A percentile compares a stretch with the other conserved stretches of the same genome.
Evolutionary conservation across 2,797 vertebrate species (phyloP).

Genomic region (Trichosurus vulpecula): DNA sequence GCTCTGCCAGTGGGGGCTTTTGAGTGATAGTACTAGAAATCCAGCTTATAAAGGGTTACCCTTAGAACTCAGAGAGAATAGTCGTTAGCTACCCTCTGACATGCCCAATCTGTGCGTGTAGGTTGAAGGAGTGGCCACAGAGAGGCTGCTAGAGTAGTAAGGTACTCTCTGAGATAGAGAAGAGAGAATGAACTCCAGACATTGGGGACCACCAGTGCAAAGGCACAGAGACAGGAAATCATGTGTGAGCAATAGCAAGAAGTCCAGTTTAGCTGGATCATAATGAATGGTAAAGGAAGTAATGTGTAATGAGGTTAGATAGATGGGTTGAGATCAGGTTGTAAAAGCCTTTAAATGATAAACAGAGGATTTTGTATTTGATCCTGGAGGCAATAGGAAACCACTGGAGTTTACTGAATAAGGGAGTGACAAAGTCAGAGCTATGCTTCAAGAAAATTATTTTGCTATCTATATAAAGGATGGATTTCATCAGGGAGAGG

Average conservation of each 20-base stretch:
- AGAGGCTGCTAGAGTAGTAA: not conserved
- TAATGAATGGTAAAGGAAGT: not conserved
- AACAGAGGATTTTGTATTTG: not conserved
- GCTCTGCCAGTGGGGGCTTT: not conserved
- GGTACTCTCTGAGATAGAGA: not conserved
- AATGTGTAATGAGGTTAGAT: not conserved
- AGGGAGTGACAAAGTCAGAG: not conserved
- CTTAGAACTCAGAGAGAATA: not conserved
- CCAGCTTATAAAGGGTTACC: not conserved
- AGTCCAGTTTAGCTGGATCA: not conserved
- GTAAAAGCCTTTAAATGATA: not conserved
- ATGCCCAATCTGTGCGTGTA: not conserved
- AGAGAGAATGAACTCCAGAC: not conserved
- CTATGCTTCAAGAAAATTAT: not conserved
- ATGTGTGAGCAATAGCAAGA: not conserved
- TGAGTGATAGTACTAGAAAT: not conserved
- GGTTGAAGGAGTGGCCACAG: not conserved
- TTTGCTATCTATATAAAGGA: not conserved
- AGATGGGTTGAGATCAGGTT: not conserved
- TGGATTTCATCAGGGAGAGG: not conserved
- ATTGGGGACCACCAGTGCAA: not conserved
- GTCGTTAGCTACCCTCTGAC: not conserved
- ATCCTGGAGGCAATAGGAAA: not conserved
- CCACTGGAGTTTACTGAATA: not conserved
- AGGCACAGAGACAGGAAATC: not conserved